Percentiles rank a stretch among this genome's conserved stretches.
Evolutionary conservation across 2,888 invertebrate genomes (phyloP).

Genomic region (Slavum lentiscoides): DNA sequence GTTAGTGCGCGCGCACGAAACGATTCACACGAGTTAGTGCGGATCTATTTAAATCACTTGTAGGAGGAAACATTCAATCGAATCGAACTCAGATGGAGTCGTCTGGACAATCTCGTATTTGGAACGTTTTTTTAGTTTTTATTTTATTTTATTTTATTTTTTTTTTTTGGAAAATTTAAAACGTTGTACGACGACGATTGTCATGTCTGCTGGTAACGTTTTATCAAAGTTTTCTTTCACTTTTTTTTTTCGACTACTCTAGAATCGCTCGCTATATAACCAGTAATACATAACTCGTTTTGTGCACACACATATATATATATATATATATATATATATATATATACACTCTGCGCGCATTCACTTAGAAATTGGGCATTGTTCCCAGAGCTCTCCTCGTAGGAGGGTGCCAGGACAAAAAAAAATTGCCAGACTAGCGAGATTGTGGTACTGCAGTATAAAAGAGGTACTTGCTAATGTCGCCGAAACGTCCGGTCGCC

Average conservation of each 20-base stretch:
- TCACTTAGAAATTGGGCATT: slow-evolving; percentile 47
- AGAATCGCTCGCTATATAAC: not conserved
- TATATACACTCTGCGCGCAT: slow-evolving; percentile 14
- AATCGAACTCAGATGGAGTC: no score
- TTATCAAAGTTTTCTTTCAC: slow-evolving; percentile 1
- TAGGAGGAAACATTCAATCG: no score
- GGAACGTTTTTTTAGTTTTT: no score
- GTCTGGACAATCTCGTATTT: not conserved
- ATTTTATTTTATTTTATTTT: no score
- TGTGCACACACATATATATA: not conserved
- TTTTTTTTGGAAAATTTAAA: not conserved
- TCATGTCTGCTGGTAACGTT: not conserved
- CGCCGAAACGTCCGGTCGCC: slow-evolving; percentile 38
- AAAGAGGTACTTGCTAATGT: slow-evolving; percentile 43
- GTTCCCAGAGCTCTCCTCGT: slow-evolving; percentile 36
- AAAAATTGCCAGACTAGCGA: slow-evolving; percentile 28
- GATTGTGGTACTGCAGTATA: not conserved
- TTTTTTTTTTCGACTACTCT: not conserved
- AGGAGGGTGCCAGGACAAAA: slow-evolving; percentile 40
- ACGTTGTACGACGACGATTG: not conserved
- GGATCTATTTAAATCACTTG: no score
- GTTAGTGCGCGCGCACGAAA: no score
- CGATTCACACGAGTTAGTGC: no score
- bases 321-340: not conserved
- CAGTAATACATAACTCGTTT: not conserved